Evolutionary conservation across 2,888 invertebrate genomes (phyloP).

Genomic region (Synanthedon myopaeformis): DNA sequence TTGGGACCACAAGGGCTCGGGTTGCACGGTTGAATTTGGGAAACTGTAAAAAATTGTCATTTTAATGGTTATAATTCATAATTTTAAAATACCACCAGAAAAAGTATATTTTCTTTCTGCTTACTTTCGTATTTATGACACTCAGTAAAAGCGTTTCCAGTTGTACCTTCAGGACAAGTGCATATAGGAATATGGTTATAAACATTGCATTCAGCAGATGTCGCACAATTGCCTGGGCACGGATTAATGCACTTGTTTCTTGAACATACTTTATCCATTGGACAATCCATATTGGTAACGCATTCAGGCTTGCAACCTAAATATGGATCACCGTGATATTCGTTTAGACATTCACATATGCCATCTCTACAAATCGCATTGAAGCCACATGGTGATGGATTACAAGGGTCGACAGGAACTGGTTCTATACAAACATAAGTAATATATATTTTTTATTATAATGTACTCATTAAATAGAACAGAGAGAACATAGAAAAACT

Average conservation of each 20-base stretch:
- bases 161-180: slow-evolving; percentile 73
- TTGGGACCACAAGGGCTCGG: slow-evolving; percentile 82
- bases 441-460: too few relatives aligned
- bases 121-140: slow-evolving; percentile 72
- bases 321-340: slow-evolving; percentile 81
- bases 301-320: slow-evolving; percentile 83
- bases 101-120: slow-evolving; percentile 4
- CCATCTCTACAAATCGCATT: slow-evolving; percentile 75
- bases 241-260: slow-evolving; percentile 81
- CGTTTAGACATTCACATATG: slow-evolving; percentile 76
- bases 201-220: slow-evolving; percentile 68
- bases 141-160: slow-evolving; percentile 77
- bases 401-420: slow-evolving; percentile 72
- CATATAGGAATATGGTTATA: slow-evolving; percentile 77
- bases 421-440: slow-evolving; percentile 36
- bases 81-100: not conserved
- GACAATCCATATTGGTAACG: slow-evolving; percentile 79
- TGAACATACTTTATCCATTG: slow-evolving; percentile 76
- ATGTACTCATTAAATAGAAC: not conserved
- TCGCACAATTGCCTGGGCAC: slow-evolving; percentile 78
- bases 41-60: slow-evolving; percentile 27
- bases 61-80: not conserved
- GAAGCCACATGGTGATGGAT: slow-evolving; percentile 78
- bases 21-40: slow-evolving; percentile 68
- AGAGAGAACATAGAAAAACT: not conserved